Evolutionary conservation across 2,797 vertebrate genomes (phyloP), one percentile per base, ranked within the genome.

Genomic region (Meriones psammophilus): DNA sequence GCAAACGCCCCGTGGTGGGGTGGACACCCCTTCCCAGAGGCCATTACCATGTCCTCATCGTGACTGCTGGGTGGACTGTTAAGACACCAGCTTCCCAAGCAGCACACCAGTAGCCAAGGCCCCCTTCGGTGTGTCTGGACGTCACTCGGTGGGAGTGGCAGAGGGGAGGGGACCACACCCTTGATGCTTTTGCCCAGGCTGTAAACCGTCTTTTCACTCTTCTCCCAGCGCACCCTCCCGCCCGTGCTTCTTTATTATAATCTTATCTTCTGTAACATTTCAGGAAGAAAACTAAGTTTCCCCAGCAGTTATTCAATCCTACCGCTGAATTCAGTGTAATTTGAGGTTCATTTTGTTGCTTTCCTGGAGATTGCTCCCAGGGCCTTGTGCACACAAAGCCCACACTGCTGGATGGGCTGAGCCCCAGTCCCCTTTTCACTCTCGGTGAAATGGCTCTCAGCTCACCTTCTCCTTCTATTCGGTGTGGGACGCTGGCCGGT

Each of bases 1-100:
- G 1, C 20, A 30, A 30, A 3, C 6, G 26, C 10, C 28, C 0
- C 0, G n/a, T n/a, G 42, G 39, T 20, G 50, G 36, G 6, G 28
- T 30, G 33, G 54, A 3, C 42, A 68, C 6, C 0, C 1, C 8
- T 36, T n/a, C 88, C 24, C 0, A 7, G 60, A 0, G 8, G 1
- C 13, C 8, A 3, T 8, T 17, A 13, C 13, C 1, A 0, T 5
- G 4, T 36, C 88, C 20, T 39, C 26, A 3, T 13, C 3, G 1
- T 1, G 5, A 74, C 30, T 2, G 1, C 36, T n/a, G 3, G 13
- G 6, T 20, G 64, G 20, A 24, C 33, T 28, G 36, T 76, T 76
- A 1, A 60, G 94, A 69, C 58, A 62, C 42, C 0, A 58, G 66
- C 60, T 77, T 85, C 74, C 73, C 46, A 60, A 46, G 39, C 15